Conservation (phyloP, 2,797 vertebrate species). For the Alfaro cultratus region DNA sequence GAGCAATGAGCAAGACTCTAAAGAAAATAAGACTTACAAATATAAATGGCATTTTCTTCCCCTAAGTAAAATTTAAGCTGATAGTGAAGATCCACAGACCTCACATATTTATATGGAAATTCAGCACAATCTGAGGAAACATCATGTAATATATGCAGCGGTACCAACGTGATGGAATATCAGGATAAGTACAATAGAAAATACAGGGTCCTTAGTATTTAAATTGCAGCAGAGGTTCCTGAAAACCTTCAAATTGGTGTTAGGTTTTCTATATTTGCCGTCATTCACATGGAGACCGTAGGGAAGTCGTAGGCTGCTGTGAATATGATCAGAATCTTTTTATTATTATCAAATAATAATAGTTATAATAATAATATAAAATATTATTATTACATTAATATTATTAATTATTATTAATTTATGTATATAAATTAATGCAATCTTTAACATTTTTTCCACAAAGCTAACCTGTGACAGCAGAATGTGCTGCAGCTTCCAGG, state of each 20-base stretch:
- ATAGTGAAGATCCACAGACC: background rate
- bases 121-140: background rate
- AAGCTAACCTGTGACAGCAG: slow-evolving; percentile 88
- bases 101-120: background rate
- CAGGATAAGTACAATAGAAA: background rate
- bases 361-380: too few species aligned
- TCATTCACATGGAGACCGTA: background rate
- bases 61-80: background rate
- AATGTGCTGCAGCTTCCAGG: slow-evolving; percentile 90
- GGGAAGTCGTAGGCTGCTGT: background rate
- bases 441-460: background rate
- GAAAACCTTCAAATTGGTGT: background rate
- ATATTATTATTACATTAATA: too few species aligned
- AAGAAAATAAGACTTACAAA: background rate
- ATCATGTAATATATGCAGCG: background rate
- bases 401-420: background rate
- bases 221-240: background rate
- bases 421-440: background rate
- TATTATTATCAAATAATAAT: too few species aligned
- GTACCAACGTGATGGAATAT: background rate
- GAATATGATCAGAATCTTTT: background rate
- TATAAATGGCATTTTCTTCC: background rate
- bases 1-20: background rate
- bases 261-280: background rate
- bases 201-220: background rate